A percentile compares a stretch with the other conserved stretches of the same genome.
These are phyloP conservation scores for Drosophila sulfurigaster DNA, from an alignment of 1,140 invertebrate species.

Conservation along the genomic window DNA sequence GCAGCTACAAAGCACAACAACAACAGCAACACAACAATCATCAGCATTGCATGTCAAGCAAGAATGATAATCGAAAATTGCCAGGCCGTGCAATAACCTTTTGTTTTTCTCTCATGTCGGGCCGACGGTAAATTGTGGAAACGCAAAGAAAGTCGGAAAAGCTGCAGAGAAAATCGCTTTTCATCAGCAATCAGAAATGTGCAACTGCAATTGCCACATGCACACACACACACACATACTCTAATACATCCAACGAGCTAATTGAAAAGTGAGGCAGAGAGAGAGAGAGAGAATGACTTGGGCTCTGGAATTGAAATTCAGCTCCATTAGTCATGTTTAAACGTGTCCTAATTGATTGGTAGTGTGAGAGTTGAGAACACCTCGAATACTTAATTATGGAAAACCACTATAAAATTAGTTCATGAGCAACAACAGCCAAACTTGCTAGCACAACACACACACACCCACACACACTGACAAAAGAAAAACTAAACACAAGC, in stretches of 20 bases:
- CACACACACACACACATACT: constrained; percentile 10
- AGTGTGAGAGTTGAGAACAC: constrained; percentile 11
- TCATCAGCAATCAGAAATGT: constrained; percentile 32
- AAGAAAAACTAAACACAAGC: constrained; percentile 24
- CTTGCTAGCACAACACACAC: constrained; percentile 29
- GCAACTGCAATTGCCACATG: constrained; percentile 22
- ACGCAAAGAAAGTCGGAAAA: constrained; percentile 13
- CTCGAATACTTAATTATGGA: constrained; percentile 47
- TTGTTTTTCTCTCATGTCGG: constrained; percentile 35
- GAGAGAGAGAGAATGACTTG: not conserved
- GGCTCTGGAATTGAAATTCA: constrained; percentile 19
- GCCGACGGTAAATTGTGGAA: constrained; percentile 7
- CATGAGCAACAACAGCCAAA: constrained; percentile 54
- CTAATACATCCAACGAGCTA: constrained; percentile 28
- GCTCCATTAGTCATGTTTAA: constrained; percentile 25
- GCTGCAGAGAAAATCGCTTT: constrained; percentile 14
- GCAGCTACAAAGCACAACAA: constrained; percentile 11
- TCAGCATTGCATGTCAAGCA: constrained; percentile 69
- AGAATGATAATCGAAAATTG: constrained; percentile 74
- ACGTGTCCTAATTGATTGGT: constrained; percentile 38
- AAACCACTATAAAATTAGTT: constrained; percentile 62
- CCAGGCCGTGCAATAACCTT: constrained; percentile 73
- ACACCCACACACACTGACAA: constrained; percentile 17
- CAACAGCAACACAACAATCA: constrained; percentile 21
- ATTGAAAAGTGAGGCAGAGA: constrained; percentile 56